Evolutionary conservation across 2,888 invertebrate genomes (phyloP), one percentile per base, ranked within the genome.

Genomic region (Melieria omissa): DNA sequence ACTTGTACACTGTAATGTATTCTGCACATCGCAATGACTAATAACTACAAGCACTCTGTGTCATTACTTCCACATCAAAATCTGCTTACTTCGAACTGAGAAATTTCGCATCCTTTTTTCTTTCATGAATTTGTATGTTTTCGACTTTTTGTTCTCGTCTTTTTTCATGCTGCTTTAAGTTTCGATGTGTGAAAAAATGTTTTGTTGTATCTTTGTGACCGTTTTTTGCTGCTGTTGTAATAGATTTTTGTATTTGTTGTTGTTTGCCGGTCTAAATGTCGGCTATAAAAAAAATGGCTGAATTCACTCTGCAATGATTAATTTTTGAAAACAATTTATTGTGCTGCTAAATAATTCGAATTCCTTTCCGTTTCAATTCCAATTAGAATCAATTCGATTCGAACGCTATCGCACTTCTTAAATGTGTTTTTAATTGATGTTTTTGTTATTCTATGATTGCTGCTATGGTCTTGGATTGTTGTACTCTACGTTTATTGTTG

Each of bases 281-380:
- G 29, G 29, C 29, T 29, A 29, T 29, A 29, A 29, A 29, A 54
- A 16, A 65, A 14, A 14, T 42, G 52, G 52, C 52, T 44, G 14
- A 49, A 14, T 52, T 14, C 16, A 16, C 47, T 16, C 29, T 67
- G 49, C 49, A 60, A 41, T 49, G 1, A 9, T 47, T 16, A 47
- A 67, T 14, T 67, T 75, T 76, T 75, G 76, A 79, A 79, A 75
- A 74, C 74, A 78, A 78, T 79, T 79, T 79, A 80, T 79, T 78
- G 79, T 80, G 81, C 81, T 79, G 78, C 70, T 73, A 68, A 71
- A 65, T 49, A 60, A 54, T 72, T 61, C 61, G 66, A 55, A 46
- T 71, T 52, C 68, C 46, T 71, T 62, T 14, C 65, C 29, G 29
- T 3, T 29, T 29, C 7, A 55, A 55, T 29, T 16, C 7, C 7